Evolutionary conservation across 1,140 invertebrate species (phyloP).

Genomic region (Bombus ignitus): DNA sequence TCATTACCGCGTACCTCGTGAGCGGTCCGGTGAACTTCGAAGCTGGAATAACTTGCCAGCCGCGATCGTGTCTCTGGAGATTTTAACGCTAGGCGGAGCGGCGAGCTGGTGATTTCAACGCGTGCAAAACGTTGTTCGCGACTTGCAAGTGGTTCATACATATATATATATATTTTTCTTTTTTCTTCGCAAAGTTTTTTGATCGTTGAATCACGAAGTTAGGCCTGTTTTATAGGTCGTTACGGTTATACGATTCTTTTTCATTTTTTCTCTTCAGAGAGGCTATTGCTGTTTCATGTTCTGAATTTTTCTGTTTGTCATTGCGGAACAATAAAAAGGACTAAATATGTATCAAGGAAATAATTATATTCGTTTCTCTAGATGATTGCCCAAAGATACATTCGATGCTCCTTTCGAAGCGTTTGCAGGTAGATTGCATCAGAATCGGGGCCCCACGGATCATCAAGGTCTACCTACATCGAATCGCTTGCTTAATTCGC

Average conservation of each 20-base stretch:
- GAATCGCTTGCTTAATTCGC: constrained; percentile 4
- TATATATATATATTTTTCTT: too few species aligned
- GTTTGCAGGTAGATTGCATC: background rate
- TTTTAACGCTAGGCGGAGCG: background rate
- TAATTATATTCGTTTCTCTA: background rate
- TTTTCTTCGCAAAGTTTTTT: background rate
- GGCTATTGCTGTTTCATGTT: background rate
- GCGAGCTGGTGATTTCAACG: constrained; percentile 14
- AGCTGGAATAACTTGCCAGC: background rate
- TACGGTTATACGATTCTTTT: too few species aligned
- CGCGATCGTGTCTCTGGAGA: constrained; percentile 29
- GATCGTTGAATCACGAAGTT: background rate
- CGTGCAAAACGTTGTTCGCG: background rate
- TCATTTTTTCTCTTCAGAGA: too few species aligned
- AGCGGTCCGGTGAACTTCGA: constrained; percentile 6
- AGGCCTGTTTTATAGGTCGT: background rate
- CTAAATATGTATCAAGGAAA: background rate
- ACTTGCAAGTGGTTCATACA: background rate
- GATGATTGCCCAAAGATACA: background rate
- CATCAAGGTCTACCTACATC: constrained; percentile 8
- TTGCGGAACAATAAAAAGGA: background rate
- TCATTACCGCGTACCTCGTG: constrained; percentile 53
- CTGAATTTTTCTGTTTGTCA: background rate
- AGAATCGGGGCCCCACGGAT: background rate
- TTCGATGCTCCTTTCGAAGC: background rate